phyloP scores from a whole-genome alignment of 2,113 vertebrate genomes.

The Trinectes maculatus region DNA sequence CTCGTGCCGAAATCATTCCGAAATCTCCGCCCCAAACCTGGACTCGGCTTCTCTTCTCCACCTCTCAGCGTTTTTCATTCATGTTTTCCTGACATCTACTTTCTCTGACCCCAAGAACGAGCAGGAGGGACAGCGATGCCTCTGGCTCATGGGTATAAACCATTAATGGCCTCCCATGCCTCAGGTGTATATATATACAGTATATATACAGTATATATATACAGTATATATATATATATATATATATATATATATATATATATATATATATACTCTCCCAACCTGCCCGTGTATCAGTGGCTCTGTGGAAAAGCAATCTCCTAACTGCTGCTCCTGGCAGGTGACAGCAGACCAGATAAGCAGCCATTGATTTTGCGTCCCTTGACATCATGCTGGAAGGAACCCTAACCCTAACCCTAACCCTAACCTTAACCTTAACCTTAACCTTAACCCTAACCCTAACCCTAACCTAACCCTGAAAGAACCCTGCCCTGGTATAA shows the following conservation, averaged over 20 bases:
- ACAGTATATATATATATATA: too few species aligned
- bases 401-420: too few species aligned
- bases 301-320: slow-evolving; percentile 21
- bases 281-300: slow-evolving; percentile 29
- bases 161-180: slow-evolving; percentile 21
- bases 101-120: slow-evolving; percentile 20
- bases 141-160: slow-evolving; percentile 32
- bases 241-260: too few species aligned
- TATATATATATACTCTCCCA: too few species aligned
- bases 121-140: slow-evolving; percentile 28
- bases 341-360: slow-evolving; percentile 61
- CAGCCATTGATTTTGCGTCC: slow-evolving; percentile 49
- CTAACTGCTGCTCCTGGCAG: slow-evolving; percentile 26
- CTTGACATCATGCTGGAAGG: slow-evolving; percentile 54
- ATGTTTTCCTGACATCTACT: slow-evolving; percentile 18
- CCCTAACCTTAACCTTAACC: too few species aligned
- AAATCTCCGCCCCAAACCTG: slow-evolving; percentile 28
- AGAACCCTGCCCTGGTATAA: slow-evolving; percentile 35
- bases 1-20: slow-evolving; percentile 24
- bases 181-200: too few species aligned
- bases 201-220: too few species aligned
- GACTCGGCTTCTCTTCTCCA: background rate
- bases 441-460: too few species aligned
- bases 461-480: too few species aligned
- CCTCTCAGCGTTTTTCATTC: slow-evolving; percentile 39